These are phyloP conservation scores for Hoplodrina blanda DNA, from an alignment of 2,888 invertebrate genomes.

Conservation along the genomic window DNA sequence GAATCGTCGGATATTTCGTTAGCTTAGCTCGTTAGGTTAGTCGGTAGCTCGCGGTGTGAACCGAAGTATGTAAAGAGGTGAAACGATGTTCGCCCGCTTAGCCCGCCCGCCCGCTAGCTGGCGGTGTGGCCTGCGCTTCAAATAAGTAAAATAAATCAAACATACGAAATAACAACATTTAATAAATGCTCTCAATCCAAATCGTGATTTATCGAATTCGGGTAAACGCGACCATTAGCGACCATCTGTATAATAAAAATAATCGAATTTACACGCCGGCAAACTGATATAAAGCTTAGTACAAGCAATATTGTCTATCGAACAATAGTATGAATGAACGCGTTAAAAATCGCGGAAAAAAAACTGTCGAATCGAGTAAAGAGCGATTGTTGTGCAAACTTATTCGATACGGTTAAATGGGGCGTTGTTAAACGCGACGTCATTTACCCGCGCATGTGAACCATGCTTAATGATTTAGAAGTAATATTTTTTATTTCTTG, in stretches of 20 bases:
- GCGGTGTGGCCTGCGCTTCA: too few species aligned
- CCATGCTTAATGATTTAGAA: conserved; percentile 88
- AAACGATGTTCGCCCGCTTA: too few species aligned
- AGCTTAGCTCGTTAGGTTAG: too few species aligned
- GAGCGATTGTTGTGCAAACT: conserved; percentile 89
- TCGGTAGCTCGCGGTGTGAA: too few species aligned
- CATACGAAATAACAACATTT: conserved; percentile 50
- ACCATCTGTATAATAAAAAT: conserved; percentile 86
- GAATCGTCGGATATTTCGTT: too few species aligned
- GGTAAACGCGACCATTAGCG: conserved; percentile 76
- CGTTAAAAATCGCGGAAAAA: conserved; percentile 86
- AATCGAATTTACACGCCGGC: conserved; percentile 88
- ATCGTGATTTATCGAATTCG: conserved; percentile 82
- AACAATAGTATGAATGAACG: conserved; percentile 80
- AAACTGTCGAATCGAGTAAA: conserved; percentile 88
- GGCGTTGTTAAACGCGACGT: conserved; percentile 83
- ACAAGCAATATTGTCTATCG: conserved; percentile 76
- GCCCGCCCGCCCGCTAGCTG: too few species aligned
- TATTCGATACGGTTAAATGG: conserved; percentile 89
- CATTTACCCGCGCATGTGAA: conserved; percentile 84
- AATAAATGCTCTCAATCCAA: conserved; percentile 62
- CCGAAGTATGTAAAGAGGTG: too few species aligned
- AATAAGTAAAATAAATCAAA: conserved; percentile 44
- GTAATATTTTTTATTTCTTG: conserved; percentile 57
- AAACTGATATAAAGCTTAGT: conserved; percentile 73